Conservation (phyloP, 2,797 vertebrate species). For the Protonibea diacanthus region DNA sequence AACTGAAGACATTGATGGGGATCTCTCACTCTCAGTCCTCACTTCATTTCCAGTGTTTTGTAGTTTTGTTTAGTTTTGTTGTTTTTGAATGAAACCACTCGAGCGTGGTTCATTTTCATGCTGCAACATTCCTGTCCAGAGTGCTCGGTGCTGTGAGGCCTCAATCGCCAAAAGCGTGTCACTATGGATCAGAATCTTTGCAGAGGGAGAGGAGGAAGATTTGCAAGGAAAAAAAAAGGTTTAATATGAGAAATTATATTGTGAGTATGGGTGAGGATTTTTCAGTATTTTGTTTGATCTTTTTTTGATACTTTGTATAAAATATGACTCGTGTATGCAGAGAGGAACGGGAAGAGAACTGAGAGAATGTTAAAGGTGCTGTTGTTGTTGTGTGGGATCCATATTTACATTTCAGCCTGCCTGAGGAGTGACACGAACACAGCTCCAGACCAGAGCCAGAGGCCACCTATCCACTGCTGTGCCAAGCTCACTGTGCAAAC, state of each 20-base stretch:
- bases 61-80: conserved; percentile 68
- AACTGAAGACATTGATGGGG: conserved; percentile 42
- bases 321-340: conserved; percentile 74
- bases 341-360: conserved; percentile 60
- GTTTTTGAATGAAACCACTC: conserved; percentile 72
- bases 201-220: conserved; percentile 53
- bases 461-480: conserved; percentile 14
- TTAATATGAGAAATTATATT: conserved; percentile 76
- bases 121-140: conserved; percentile 89
- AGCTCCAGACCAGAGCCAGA: conserved; percentile 70
- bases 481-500: neutral
- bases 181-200: conserved; percentile 70
- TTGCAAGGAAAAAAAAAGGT: conserved; percentile 51
- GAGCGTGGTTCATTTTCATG: conserved; percentile 79
- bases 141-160: conserved; percentile 45
- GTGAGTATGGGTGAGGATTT: conserved; percentile 80
- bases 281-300: conserved; percentile 81
- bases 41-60: conserved; percentile 48
- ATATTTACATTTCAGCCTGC: conserved; percentile 66
- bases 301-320: conserved; percentile 86
- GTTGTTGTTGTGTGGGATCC: conserved; percentile 74
- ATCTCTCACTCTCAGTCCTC: conserved; percentile 41
- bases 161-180: conserved; percentile 55
- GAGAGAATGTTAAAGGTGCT: conserved; percentile 56
- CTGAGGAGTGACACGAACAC: conserved; percentile 61